Conservation (phyloP, 1,140 invertebrate species). For the Solenopsis invicta region DNA sequence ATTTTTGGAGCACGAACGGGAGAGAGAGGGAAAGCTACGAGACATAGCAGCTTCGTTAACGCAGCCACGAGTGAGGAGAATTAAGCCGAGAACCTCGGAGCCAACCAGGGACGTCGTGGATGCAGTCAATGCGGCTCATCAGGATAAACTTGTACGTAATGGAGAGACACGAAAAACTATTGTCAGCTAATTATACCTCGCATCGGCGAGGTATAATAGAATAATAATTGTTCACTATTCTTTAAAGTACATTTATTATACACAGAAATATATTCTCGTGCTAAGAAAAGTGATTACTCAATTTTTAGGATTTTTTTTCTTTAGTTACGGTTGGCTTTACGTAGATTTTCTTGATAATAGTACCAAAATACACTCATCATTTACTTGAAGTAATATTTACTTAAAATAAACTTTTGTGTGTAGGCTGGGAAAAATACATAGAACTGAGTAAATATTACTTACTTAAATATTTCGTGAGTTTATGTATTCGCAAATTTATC, state of each 20-base stretch:
- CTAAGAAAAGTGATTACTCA: too few relatives aligned
- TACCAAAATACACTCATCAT: too few relatives aligned
- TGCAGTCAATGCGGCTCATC: slow-evolving; percentile 81
- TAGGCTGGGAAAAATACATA: too few relatives aligned
- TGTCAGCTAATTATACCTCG: neutral
- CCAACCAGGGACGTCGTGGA: slow-evolving; percentile 86
- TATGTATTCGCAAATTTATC: too few relatives aligned
- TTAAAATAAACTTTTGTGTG: too few relatives aligned
- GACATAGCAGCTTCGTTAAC: slow-evolving; percentile 92
- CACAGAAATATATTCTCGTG: too few relatives aligned
- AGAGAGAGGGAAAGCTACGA: slow-evolving; percentile 90
- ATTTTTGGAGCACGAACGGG: slow-evolving; percentile 88
- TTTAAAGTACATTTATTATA: neutral
- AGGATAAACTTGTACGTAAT: slow-evolving; percentile 86
- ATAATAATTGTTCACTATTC: neutral
- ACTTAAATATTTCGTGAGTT: too few relatives aligned
- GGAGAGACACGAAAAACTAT: neutral
- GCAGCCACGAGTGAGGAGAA: slow-evolving; percentile 87
- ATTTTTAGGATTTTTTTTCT: too few relatives aligned
- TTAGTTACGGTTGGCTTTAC: too few relatives aligned
- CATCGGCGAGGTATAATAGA: neutral
- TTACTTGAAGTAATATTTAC: too few relatives aligned
- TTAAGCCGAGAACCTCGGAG: slow-evolving; percentile 84
- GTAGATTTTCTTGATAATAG: too few relatives aligned
- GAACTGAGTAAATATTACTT: too few relatives aligned